Conservation (phyloP, 2,113 vertebrate genomes). For the Alosa alosa region DNA sequence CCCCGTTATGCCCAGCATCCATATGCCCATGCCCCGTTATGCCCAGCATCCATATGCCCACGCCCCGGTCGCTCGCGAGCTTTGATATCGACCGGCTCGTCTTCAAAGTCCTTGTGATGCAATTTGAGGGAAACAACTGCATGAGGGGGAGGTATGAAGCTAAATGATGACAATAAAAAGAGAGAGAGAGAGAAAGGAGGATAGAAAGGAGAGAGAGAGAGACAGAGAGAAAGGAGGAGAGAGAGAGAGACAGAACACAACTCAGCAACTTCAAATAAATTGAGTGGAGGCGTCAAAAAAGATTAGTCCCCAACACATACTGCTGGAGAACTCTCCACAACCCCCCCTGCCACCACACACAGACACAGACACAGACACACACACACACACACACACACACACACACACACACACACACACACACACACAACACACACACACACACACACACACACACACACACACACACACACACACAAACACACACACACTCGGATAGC, state of each 20-base stretch:
- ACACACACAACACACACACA: too few relatives aligned
- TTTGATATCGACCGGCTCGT: slow-evolving; percentile 14
- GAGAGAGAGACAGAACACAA: not conserved
- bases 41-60: slow-evolving; percentile 8
- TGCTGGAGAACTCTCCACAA: not conserved
- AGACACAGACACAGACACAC: too few relatives aligned
- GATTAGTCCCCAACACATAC: slow-evolving; percentile 28
- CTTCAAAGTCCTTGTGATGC: slow-evolving; percentile 28
- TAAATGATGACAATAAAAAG: not conserved
- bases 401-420: too few relatives aligned
- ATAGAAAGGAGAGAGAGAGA: not conserved
- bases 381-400: too few relatives aligned
- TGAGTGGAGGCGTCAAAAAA: slow-evolving; percentile 22
- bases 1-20: not conserved
- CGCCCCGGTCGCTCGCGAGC: not conserved
- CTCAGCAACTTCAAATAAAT: slow-evolving; percentile 11
- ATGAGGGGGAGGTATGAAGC: slow-evolving; percentile 3
- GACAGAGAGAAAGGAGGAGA: slow-evolving; percentile 1
- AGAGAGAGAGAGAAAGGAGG: not conserved
- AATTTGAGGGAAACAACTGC: slow-evolving; percentile 19
- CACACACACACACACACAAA: too few relatives aligned
- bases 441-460: too few relatives aligned
- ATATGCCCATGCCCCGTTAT: not conserved
- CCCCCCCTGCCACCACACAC: not conserved
- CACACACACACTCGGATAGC: not conserved